Evolutionary conservation across 1,140 invertebrate genomes (phyloP), one percentile per base, ranked within the genome.

Genomic region (Pteromalus puparum): DNA sequence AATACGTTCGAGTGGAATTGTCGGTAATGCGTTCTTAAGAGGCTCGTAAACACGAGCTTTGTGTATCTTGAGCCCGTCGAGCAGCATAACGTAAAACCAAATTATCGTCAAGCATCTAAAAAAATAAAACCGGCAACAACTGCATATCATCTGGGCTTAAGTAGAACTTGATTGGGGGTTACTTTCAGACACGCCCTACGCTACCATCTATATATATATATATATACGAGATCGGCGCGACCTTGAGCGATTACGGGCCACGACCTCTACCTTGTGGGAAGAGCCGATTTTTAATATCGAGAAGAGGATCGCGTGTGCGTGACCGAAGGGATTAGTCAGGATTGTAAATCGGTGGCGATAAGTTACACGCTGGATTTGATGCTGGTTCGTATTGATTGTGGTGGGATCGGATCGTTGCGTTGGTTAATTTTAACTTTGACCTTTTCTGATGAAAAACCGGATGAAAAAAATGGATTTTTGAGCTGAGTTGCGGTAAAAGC

Each of bases 131-230:
- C 3, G 18, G 9, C 12, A 9, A 5, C 15, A 53, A 18, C 48
- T 42, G 10, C 48, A 10, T 53, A 53, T 53, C 48, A 21, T 18
- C 48, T 53, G 85, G 86, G 85, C 82, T 86, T 85, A 84, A 86
- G 82, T 87, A 83, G 73, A 83, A 84, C 75, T 87, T 87, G 86
- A 88, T 88, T 86, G 83, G 84, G 67, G 86, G 85, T 87, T 89
- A 68, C 77, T 53, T 53, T 1, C 13, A 53, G 83, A 85, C 82
- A 86, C 87, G 87, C 86, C 86, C 86, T 84, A 42, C 9, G 9
- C 38, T 42, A 12, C 7, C 38, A 42, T 42, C 38, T 42, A 9
- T 53, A 48, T 48, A 15, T 48, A n/a, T n/a, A n/a, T n/a, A n/a
- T n/a, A n/a, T n/a, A 18, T 61, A 61, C 7, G 34, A n/a, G 74